These are phyloP conservation scores for Eulimnadia texana DNA, from an alignment of 1,140 invertebrate species.

Conservation along the genomic window DNA sequence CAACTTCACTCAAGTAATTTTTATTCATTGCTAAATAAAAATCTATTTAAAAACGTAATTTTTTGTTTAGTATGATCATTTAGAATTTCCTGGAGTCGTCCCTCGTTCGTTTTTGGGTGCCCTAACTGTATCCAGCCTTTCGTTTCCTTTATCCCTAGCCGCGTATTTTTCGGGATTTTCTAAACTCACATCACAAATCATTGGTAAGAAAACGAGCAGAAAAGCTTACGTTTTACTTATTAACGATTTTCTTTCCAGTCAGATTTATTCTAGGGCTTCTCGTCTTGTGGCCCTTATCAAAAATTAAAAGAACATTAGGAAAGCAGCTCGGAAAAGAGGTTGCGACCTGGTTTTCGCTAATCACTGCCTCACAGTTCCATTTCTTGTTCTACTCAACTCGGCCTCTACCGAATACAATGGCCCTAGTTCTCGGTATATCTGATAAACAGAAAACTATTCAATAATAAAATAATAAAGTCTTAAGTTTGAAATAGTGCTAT, in stretches of 20 bases:
- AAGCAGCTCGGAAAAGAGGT: conserved; percentile 62
- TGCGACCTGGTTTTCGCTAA: conserved; percentile 62
- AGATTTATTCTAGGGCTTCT: conserved; percentile 56
- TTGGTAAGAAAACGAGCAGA: conserved; percentile 53
- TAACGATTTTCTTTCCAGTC: conserved; percentile 46
- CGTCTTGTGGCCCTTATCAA: conserved; percentile 56
- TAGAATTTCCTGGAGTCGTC: conserved; percentile 95
- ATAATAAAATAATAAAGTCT: too few relatives aligned
- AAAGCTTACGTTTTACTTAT: conserved; percentile 4
- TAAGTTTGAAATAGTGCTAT: too few relatives aligned
- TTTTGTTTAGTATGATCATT: conserved; percentile 83
- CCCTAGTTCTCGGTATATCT: conserved; percentile 68
- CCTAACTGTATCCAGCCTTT: conserved; percentile 59
- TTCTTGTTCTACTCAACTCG: conserved; percentile 93
- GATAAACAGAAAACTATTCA: too few relatives aligned
- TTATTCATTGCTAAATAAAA: not conserved
- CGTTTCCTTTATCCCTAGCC: conserved; percentile 56
- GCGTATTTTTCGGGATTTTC: conserved; percentile 51
- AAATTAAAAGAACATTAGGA: conserved; percentile 51
- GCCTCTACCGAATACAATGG: conserved; percentile 91
- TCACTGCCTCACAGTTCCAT: conserved; percentile 89
- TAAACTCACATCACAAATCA: conserved; percentile 81
- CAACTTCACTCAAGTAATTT: conserved; percentile 65
- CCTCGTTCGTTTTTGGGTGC: conserved; percentile 92
- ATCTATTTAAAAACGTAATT: not conserved